These are phyloP conservation scores for Grapholita molesta DNA, from an alignment of 1,140 invertebrate genomes.

Conservation along the genomic window DNA sequence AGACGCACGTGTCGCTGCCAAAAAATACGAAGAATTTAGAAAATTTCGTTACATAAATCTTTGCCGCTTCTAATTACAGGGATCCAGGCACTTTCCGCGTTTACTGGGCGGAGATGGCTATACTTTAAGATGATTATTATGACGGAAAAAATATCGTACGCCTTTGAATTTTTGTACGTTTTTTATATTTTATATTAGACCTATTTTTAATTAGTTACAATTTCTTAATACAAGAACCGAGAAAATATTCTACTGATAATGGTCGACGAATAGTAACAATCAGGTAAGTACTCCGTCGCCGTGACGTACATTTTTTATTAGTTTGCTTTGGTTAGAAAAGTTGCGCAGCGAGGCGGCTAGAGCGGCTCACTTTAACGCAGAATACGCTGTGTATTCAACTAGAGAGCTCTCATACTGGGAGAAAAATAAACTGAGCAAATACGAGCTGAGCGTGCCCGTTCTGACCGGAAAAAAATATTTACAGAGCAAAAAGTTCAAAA, in stretches of 20 bases:
- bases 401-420: conserved; percentile 46
- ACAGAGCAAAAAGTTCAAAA: conserved; percentile 41
- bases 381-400: conserved; percentile 49
- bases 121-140: conserved; percentile 56
- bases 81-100: conserved; percentile 45
- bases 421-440: conserved; percentile 63
- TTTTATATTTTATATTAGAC: no score
- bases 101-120: conserved; percentile 49
- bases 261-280: neutral
- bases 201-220: no score
- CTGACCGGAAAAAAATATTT: conserved; percentile 44
- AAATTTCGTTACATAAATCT: conserved; percentile 61
- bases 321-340: conserved; percentile 39
- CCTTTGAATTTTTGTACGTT: conserved; percentile 22
- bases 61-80: conserved; percentile 57
- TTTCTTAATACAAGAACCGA: no score
- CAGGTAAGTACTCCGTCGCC: neutral
- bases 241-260: no score
- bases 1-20: conserved; percentile 37
- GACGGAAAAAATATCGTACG: conserved; percentile 38
- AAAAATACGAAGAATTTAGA: conserved; percentile 60
- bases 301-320: conserved; percentile 51
- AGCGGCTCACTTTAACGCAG: conserved; percentile 49
- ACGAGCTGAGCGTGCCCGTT: conserved; percentile 36
- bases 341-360: conserved; percentile 41